These are phyloP conservation scores for Habropoda laboriosa DNA, from an alignment of 1,140 invertebrate genomes.

Conservation along the genomic window DNA sequence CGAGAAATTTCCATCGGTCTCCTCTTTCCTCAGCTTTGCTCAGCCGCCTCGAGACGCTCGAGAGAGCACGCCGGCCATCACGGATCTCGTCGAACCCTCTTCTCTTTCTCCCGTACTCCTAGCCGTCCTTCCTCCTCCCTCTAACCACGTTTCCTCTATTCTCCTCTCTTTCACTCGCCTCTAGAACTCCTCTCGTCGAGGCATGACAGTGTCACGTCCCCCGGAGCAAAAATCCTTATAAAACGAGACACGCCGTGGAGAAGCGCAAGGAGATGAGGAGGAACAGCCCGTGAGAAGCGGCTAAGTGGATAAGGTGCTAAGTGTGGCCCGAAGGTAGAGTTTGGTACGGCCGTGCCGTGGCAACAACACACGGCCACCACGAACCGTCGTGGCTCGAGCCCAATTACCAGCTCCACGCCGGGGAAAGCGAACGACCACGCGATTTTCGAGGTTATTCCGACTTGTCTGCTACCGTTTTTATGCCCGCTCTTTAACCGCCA, in stretches of 20 bases:
- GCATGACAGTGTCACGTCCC: slow-evolving; percentile 80
- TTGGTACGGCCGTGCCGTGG: slow-evolving; percentile 58
- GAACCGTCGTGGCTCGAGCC: slow-evolving; percentile 50
- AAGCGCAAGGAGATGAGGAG: slow-evolving; percentile 71
- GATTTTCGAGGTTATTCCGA: slow-evolving; percentile 42
- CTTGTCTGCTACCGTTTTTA: slow-evolving; percentile 44
- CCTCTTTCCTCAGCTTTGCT: slow-evolving; percentile 22
- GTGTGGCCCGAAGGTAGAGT: slow-evolving; percentile 73
- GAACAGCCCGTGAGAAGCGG: slow-evolving; percentile 77
- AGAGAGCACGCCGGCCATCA: slow-evolving; percentile 65
- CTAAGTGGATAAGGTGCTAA: slow-evolving; percentile 81
- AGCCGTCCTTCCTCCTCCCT: too few relatives aligned
- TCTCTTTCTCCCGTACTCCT: background rate
- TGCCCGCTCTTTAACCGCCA: background rate
- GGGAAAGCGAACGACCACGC: slow-evolving; percentile 46
- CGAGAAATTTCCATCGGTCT: slow-evolving; percentile 71
- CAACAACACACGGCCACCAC: slow-evolving; percentile 46
- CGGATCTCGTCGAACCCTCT: slow-evolving; percentile 57
- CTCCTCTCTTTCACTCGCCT: slow-evolving; percentile 16
- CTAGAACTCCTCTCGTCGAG: slow-evolving; percentile 54
- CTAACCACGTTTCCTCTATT: background rate
- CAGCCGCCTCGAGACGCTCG: slow-evolving; percentile 62
- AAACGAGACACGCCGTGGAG: slow-evolving; percentile 77
- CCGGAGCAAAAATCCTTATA: slow-evolving; percentile 77
- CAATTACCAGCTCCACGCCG: slow-evolving; percentile 60